Evolutionary conservation across 2,888 invertebrate species (phyloP), one percentile per base, ranked within the genome.

Genomic region (Drosophila mimetica): DNA sequence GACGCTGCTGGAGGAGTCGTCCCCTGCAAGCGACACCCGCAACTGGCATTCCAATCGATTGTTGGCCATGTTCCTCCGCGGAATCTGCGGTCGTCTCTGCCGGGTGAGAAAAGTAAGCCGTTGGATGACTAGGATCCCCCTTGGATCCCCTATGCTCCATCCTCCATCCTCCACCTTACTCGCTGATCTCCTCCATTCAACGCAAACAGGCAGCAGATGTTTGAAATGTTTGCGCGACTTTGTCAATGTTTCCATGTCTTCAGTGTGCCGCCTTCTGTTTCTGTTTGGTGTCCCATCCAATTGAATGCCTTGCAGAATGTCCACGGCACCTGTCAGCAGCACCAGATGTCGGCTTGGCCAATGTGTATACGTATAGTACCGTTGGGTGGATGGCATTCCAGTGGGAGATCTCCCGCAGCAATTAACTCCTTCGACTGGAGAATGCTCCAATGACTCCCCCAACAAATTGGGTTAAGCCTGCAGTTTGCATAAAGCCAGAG

Each of bases 21-120:
- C 39, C 41, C 50, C 70, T 13, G 34, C 63, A n/a, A 76, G 37
- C 76, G 72, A 72, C 77, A 83, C 80, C 80, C 86, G 86, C 86
- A 76, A 79, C 72, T 74, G 59, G 54, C 82, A 82, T 82, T 83
- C 86, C 82, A 66, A 76, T 77, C 86, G 84, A 79, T 86, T 77
- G 80, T 86, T 82, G 76, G 71, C 67, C 66, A 76, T 77, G 83
- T 77, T 69, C 74, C 37, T 9, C 61, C 37, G 44, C 22, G 71
- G 71, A 82, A 75, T 71, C 71, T 71, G 51, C 67, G 60, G 74
- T 71, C 52, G 67, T 39, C 46, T 18, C 6, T 67, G 52, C 64
- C 47, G 69, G 69, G 86, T 79, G 83, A 82, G 79, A 85, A 85
- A 82, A 82, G 86, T 79, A 72, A 82, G 74, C 79, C 75, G 70